phyloP scores from a whole-genome alignment of 2,797 vertebrate species.

The Labroides dimidiatus region DNA sequence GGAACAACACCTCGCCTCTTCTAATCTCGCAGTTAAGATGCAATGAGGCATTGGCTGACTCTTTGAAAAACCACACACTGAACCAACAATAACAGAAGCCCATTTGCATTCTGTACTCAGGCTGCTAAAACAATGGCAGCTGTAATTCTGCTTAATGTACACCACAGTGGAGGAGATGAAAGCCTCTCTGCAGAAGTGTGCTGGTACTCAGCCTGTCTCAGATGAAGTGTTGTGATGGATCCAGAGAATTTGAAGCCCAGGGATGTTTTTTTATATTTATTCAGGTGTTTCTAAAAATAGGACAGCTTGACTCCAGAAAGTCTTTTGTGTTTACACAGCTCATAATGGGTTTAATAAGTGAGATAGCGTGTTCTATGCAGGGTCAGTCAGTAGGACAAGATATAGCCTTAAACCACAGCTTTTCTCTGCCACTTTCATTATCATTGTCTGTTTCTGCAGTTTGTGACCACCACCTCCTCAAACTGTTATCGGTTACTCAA shows the following conservation, averaged over 20 bases:
- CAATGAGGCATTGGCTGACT: constrained; percentile 28
- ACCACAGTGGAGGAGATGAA: constrained; percentile 57
- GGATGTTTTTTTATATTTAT: constrained; percentile 41
- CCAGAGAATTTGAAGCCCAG: constrained; percentile 50
- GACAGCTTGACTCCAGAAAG: constrained; percentile 25
- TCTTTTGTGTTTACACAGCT: neutral
- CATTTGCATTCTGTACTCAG: constrained; percentile 45
- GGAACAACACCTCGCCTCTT: constrained; percentile 16
- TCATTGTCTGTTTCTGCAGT: constrained; percentile 4
- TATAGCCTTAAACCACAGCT: constrained; percentile 17
- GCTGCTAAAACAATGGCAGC: constrained; percentile 42
- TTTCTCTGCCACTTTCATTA: constrained; percentile 1
- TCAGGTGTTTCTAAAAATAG: constrained; percentile 62
- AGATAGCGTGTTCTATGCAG: constrained; percentile 22
- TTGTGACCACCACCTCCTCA: constrained; percentile 21
- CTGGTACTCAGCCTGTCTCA: constrained; percentile 41
- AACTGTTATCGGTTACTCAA: constrained; percentile 37
- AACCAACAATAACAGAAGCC: constrained; percentile 38
- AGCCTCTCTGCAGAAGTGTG: constrained; percentile 48
- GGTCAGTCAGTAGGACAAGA: constrained; percentile 15
- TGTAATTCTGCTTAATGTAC: constrained; percentile 43
- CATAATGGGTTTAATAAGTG: constrained; percentile 36
- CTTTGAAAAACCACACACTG: constrained; percentile 21
- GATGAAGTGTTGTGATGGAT: constrained; percentile 40
- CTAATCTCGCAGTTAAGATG: constrained; percentile 28